Conservation (phyloP, 1,140 invertebrate species). For the Argopecten irradians region DNA sequence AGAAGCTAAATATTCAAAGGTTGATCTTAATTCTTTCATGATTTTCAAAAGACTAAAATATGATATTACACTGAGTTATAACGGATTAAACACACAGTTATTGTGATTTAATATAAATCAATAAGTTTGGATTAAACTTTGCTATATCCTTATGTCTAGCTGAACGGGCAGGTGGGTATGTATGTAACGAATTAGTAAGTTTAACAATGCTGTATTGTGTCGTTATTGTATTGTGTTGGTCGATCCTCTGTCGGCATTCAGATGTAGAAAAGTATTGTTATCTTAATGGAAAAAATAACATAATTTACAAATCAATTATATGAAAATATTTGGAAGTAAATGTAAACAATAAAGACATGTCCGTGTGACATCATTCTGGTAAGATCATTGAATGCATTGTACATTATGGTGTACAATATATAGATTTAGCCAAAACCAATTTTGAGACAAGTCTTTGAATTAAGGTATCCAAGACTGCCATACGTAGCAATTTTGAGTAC, state of each 20-base stretch:
- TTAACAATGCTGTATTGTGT: neutral
- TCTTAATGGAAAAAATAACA: too few relatives aligned
- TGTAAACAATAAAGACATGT: too few relatives aligned
- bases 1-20: neutral
- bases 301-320: too few relatives aligned
- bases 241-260: neutral
- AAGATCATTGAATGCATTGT: too few relatives aligned
- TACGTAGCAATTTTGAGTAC: neutral
- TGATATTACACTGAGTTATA: neutral
- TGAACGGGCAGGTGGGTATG: neutral
- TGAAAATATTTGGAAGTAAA: too few relatives aligned
- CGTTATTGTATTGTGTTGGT: neutral
- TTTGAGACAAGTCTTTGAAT: too few relatives aligned
- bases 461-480: neutral
- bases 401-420: too few relatives aligned
- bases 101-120: neutral
- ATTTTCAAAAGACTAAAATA: neutral
- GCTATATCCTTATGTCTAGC: neutral
- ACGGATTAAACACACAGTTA: neutral
- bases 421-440: too few relatives aligned
- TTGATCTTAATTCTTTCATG: neutral
- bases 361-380: too few relatives aligned
- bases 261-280: too few relatives aligned
- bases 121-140: neutral
- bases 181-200: slow-evolving; percentile 12